These are phyloP conservation scores for Chouioia cunea DNA, from an alignment of 2,888 invertebrate genomes.

Conservation along the genomic window DNA sequence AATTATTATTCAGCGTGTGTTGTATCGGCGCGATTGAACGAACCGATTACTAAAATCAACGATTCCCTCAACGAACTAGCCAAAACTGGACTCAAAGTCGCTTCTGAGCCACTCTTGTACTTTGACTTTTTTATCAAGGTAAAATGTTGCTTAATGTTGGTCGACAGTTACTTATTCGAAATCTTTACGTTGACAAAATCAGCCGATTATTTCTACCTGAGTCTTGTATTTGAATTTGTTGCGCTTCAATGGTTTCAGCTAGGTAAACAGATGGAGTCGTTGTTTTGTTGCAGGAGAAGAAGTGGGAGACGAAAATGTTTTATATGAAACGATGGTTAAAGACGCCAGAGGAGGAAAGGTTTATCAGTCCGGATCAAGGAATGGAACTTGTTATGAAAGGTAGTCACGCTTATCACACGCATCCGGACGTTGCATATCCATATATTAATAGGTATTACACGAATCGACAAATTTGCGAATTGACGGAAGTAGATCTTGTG, in stretches of 20 bases:
- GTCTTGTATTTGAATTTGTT: no score
- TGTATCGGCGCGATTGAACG: constrained; percentile 59
- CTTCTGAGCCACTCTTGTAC: constrained; percentile 57
- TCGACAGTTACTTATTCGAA: no score
- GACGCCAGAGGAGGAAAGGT: constrained; percentile 54
- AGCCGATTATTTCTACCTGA: no score
- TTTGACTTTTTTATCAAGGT: constrained; percentile 52
- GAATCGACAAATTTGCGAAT: constrained; percentile 57
- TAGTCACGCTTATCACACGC: constrained; percentile 60
- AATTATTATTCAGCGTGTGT: constrained; percentile 63
- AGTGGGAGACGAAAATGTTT: constrained; percentile 55
- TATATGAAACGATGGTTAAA: constrained; percentile 51
- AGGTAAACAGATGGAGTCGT: no score
- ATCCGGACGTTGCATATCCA: constrained; percentile 59
- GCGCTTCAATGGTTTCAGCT: no score
- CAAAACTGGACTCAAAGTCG: constrained; percentile 54
- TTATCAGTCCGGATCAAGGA: constrained; percentile 54
- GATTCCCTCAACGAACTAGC: constrained; percentile 59
- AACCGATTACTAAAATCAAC: constrained; percentile 60
- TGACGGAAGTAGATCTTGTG: constrained; percentile 59
- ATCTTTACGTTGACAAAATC: no score
- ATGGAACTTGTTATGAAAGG: constrained; percentile 55
- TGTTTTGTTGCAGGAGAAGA: no score
- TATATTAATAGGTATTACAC: constrained; percentile 56
- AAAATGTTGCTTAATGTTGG: constrained; percentile 49